Conservation (phyloP, 2,888 invertebrate genomes). For the Nymphalis polychloros region DNA sequence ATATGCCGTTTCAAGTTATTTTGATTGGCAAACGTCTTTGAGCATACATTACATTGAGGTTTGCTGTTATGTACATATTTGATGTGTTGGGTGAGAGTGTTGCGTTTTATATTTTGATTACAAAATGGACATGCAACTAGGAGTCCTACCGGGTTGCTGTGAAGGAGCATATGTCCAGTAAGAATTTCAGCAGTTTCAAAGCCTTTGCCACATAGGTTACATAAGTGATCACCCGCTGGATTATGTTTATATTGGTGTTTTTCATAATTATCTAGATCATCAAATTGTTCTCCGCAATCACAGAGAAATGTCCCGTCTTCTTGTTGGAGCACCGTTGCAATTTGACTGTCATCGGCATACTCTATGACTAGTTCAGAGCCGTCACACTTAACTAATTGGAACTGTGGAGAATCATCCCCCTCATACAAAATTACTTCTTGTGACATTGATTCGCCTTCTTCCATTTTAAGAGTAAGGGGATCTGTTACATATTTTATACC, state of each 20-base stretch:
- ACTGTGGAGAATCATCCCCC: slow-evolving; percentile 70
- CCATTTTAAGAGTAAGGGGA: slow-evolving; percentile 53
- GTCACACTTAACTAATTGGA: slow-evolving; percentile 73
- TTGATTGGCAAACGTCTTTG: slow-evolving; percentile 75
- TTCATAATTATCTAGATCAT: slow-evolving; percentile 67
- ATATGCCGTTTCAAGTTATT: slow-evolving; percentile 77
- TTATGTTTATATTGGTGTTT: slow-evolving; percentile 72
- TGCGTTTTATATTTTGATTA: slow-evolving; percentile 64
- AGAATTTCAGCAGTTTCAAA: slow-evolving; percentile 74
- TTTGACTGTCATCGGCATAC: slow-evolving; percentile 71
- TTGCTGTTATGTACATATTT: slow-evolving; percentile 74
- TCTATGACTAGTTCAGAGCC: slow-evolving; percentile 74
- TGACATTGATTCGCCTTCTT: slow-evolving; percentile 56
- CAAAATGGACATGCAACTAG: slow-evolving; percentile 72
- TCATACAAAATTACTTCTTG: slow-evolving; percentile 73
- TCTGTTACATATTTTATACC: slow-evolving; percentile 64
- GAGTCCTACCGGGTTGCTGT: slow-evolving; percentile 56
- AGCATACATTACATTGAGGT: slow-evolving; percentile 67
- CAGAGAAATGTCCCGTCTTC: slow-evolving; percentile 72
- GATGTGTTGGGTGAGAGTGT: slow-evolving; percentile 72
- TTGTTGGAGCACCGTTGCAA: slow-evolving; percentile 68
- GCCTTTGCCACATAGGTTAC: slow-evolving; percentile 73
- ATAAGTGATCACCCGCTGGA: slow-evolving; percentile 64
- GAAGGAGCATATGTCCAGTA: slow-evolving; percentile 72
- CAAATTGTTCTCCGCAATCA: slow-evolving; percentile 73